These are phyloP conservation scores for Strix uralensis DNA, from an alignment of 2,113 vertebrate species.

Conservation along the genomic window DNA sequence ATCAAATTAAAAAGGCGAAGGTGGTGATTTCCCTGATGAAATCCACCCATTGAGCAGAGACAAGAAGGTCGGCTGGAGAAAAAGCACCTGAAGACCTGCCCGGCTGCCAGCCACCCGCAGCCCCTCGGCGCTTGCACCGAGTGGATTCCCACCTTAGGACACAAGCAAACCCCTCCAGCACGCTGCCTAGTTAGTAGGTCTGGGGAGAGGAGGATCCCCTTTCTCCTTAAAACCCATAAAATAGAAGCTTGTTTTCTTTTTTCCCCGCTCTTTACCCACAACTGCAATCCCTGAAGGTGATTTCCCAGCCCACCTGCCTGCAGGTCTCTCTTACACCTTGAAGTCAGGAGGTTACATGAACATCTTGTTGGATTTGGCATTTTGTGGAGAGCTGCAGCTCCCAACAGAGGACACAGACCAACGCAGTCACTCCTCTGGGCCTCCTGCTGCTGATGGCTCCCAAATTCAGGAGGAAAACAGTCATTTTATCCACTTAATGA, in stretches of 20 bases:
- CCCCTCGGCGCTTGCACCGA: accelerated
- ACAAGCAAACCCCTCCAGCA: neutral
- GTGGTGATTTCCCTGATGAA: neutral
- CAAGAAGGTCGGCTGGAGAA: neutral
- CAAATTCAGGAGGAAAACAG: neutral
- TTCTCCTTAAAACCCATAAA: neutral
- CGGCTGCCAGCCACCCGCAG: neutral
- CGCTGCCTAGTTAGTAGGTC: neutral
- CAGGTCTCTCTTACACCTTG: neutral
- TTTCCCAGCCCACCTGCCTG: neutral
- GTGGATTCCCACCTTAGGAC: neutral
- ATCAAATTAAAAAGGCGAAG: neutral
- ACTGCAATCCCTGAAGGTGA: neutral
- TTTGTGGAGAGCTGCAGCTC: neutral
- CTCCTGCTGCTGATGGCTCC: neutral
- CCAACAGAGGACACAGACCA: neutral
- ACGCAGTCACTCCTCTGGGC: neutral
- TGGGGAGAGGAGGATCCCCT: neutral
- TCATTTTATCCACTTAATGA: neutral
- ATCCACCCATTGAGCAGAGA: neutral
- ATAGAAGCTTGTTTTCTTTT: neutral
- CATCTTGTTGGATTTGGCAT: neutral
- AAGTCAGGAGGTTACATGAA: neutral
- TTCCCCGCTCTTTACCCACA: accelerated
- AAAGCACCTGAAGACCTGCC: neutral